These are phyloP conservation scores for Promerops cafer DNA, from an alignment of 2,113 vertebrate species.

Conservation along the genomic window DNA sequence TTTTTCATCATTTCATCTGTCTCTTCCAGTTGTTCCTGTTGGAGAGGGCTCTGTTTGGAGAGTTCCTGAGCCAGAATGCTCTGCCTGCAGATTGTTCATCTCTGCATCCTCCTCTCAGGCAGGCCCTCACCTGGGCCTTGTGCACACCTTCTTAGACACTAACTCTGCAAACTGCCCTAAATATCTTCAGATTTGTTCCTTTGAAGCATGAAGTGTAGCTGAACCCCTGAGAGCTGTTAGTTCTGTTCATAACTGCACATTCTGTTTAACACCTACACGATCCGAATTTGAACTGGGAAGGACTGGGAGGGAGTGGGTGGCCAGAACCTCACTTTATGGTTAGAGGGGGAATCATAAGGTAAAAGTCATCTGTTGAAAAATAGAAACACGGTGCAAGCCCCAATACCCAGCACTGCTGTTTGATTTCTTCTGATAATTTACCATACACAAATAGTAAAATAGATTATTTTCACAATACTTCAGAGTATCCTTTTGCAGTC, in stretches of 20 bases:
- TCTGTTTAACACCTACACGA: background rate
- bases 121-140: background rate
- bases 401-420: background rate
- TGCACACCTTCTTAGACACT: background rate
- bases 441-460: background rate
- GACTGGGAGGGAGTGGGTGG: background rate
- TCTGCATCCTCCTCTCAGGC: background rate
- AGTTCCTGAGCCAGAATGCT: background rate
- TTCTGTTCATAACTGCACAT: background rate
- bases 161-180: background rate
- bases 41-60: background rate
- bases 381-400: background rate
- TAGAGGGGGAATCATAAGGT: background rate
- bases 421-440: background rate
- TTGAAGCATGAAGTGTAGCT: background rate
- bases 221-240: background rate
- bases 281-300: background rate
- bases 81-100: background rate
- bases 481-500: background rate
- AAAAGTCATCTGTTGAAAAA: background rate
- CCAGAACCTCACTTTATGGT: background rate
- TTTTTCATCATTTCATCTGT: conserved; percentile 20
- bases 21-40: background rate
- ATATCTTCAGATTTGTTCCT: background rate
- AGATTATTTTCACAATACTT: background rate